Percentiles rank a stretch among this genome's conserved stretches.
Evolutionary conservation across 2,113 vertebrate species (phyloP).

Genomic region (Nothobranchius kuhntae): DNA sequence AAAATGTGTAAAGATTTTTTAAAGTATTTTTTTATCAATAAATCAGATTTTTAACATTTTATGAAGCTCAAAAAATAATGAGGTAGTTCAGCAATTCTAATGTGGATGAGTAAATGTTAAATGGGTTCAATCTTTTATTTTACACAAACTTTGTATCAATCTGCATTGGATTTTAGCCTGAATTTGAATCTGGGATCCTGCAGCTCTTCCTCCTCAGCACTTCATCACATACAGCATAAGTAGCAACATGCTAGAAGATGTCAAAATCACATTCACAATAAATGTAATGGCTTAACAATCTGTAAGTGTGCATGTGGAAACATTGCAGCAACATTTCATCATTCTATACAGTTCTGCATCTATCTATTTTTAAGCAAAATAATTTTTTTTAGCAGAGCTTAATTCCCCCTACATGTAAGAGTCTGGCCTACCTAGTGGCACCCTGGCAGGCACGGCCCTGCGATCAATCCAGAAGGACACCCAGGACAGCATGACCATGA

Average conservation of each 20-base stretch:
- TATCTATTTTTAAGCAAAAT: too few relatives aligned
- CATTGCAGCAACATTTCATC: too few relatives aligned
- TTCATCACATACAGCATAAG: neutral
- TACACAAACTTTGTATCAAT: neutral
- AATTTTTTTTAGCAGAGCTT: neutral
- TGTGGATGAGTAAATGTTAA: neutral
- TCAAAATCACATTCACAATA: neutral
- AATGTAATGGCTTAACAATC: neutral
- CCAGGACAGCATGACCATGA: slow-evolving; percentile 96
- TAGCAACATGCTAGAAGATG: neutral
- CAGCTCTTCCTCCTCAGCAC: neutral
- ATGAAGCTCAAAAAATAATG: too few relatives aligned
- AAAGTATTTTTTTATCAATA: neutral
- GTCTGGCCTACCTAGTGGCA: slow-evolving; percentile 83
- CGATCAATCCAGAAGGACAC: slow-evolving; percentile 94
- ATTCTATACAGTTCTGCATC: too few relatives aligned
- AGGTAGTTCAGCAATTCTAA: neutral
- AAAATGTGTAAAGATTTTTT: too few relatives aligned
- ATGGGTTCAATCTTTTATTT: neutral
- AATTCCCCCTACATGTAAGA: neutral
- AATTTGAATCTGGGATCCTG: neutral
- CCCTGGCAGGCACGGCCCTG: slow-evolving; percentile 89
- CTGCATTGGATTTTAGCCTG: neutral
- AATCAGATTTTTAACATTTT: neutral
- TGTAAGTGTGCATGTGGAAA: too few relatives aligned